A percentile compares a stretch with the other conserved stretches of the same genome.
Evolutionary conservation across 2,888 invertebrate genomes (phyloP).

Genomic region (Euphydryas editha): DNA sequence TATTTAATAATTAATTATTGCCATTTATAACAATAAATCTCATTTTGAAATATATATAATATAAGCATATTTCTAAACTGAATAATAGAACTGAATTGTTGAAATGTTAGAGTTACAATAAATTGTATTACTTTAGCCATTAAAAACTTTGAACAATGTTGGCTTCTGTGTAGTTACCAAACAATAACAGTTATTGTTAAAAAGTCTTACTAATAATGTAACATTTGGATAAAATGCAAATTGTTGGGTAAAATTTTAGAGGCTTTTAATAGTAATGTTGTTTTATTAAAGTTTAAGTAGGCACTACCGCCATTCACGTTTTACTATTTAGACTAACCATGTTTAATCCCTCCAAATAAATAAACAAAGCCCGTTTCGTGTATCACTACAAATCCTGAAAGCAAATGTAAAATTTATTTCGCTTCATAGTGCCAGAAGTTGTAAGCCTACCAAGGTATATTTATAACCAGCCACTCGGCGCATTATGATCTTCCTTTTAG

Average conservation of each 20-base stretch:
- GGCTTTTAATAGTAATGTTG: conserved; percentile 69
- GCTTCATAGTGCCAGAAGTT: conserved; percentile 45
- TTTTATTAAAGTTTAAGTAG: conserved; percentile 77
- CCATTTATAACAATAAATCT: background rate
- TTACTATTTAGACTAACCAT: conserved; percentile 60
- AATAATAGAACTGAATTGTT: background rate
- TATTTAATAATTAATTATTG: background rate
- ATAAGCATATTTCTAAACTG: background rate
- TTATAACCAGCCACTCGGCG: conserved; percentile 20
- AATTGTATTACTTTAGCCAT: background rate
- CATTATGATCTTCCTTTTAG: conserved; percentile 17
- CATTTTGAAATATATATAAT: background rate
- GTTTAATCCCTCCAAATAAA: conserved; percentile 74
- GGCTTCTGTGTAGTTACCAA: background rate
- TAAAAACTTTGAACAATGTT: conserved; percentile 6
- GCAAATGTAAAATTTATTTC: conserved; percentile 63
- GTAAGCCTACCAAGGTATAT: conserved; percentile 35
- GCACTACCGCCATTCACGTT: conserved; percentile 54
- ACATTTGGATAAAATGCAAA: conserved; percentile 36
- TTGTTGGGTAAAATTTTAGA: conserved; percentile 64
- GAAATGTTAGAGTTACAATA: conserved; percentile 4
- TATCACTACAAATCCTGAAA: conserved; percentile 68
- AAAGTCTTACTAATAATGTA: conserved; percentile 1
- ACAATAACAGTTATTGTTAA: conserved; percentile 10
- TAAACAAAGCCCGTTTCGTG: conserved; percentile 63